Base-by-base conservation (phyloP, 1,140 invertebrate genomes). In the Venustaconcha ellipsiformis region DNA sequence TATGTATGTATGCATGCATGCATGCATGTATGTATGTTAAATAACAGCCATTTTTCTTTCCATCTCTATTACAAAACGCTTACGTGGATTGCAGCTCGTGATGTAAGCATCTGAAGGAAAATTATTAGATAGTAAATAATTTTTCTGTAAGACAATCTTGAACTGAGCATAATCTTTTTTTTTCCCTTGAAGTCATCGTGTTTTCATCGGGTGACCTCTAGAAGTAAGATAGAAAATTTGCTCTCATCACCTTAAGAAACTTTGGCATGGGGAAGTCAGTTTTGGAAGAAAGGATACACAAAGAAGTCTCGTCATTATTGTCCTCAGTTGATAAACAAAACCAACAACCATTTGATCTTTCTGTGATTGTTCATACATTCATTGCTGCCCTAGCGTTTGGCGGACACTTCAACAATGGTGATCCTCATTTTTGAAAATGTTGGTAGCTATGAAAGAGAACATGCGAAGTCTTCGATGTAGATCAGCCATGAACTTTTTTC, bases 181-280 rank as follows among this genome's bases (percentile, higher is more conserved):
- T n/a, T n/a, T n/a, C 26, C 8, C 37, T 48, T 63, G 13, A 12
- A 76, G 74, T 69, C 58, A 57, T 76, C 14, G 64, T 60, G 17
- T 57, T 70, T 37, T 59, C 69, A 14, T 64, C 55, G 17, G 68
- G 63, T 8, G 60, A 76, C 14, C 15, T 55, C 17, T 76, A 69
- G 74, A 70, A 55, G 37, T 64, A 70, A 23, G 69, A 76, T 48
- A 59, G 74, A 12, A 37, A 23, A 26, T 76, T 76, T 67, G 57
- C 67, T 8, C 20, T 71, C n/a, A 70, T 55, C 14, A 76, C 68
- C 18, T 26, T 76, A 23, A 76, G 71, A 70, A 62, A 76, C 37
- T 76, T 76, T 57, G 74, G 74, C 26, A 78, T 72, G 76, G 76
- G 76, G 12, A 78, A 67, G 63, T 68, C 26, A 15, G 67, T 56